These are phyloP conservation scores for Himalopsyche japonica DNA, from an alignment of 2,888 invertebrate genomes.

Conservation along the genomic window DNA sequence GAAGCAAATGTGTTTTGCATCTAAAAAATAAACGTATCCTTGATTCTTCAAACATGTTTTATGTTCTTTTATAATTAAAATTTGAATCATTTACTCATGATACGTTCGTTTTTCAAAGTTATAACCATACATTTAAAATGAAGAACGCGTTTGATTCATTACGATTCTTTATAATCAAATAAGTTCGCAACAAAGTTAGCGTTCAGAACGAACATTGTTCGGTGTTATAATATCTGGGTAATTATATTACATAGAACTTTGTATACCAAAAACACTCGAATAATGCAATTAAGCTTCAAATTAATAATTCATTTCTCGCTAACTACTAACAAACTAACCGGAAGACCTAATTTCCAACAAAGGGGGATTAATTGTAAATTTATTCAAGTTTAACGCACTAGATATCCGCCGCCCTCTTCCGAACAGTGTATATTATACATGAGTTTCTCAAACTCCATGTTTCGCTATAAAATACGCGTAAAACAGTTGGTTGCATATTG, in stretches of 20 bases:
- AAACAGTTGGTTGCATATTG: too few species aligned
- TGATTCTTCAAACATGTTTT: too few species aligned
- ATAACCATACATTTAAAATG: too few species aligned
- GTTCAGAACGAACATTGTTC: neutral
- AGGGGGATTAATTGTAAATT: slow-evolving; percentile 38
- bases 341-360: slow-evolving; percentile 32
- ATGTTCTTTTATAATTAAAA: too few species aligned
- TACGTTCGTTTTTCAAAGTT: too few species aligned
- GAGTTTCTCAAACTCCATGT: neutral
- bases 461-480: neutral
- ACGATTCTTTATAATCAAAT: neutral
- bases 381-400: slow-evolving; percentile 33
- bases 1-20: too few species aligned
- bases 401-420: slow-evolving; percentile 15
- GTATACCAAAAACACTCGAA: neutral
- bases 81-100: too few species aligned
- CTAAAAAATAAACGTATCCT: too few species aligned
- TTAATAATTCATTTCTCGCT: slow-evolving; percentile 18
- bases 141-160: neutral
- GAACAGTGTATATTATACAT: neutral
- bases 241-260: neutral
- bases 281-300: slow-evolving; percentile 17
- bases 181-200: neutral
- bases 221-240: neutral
- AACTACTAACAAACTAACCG: slow-evolving; percentile 21